Base-by-base conservation (phyloP, 2,888 invertebrate genomes). In the Cryptophagus acutangulus region DNA sequence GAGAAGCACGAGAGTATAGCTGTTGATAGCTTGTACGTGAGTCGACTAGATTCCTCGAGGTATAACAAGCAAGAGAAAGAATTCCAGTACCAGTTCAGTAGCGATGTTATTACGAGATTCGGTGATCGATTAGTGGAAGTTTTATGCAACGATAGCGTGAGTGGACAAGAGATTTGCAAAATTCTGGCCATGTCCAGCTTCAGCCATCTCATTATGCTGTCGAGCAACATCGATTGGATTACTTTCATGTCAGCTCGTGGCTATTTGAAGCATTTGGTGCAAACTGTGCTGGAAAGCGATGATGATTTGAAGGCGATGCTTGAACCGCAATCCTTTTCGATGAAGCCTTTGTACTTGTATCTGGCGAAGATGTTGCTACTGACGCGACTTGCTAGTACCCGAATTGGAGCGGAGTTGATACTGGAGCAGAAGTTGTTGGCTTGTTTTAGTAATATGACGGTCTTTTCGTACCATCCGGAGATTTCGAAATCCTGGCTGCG, bases 111-210 rank as follows among this genome's bases (percentile, higher is more conserved):
- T 15, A 74, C 78, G 12, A 77, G 81, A 2, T 89, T 87, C 53
- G 90, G 91, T 0, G 87, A 88, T 48, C 82, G 83, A 58, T 66
- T 93, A 33, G 82, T 90, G 62, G 83, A 87, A 52, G 81, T 82
- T 20, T 68, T 93, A 37, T 90, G 91, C 52, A 81, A 87, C 38
- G 93, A 94, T 68, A 87, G 87, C 43, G 85, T 87, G 6, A 85
- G 87, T 1, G 90, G 90, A 0, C 90, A 91, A 61, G 89, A 92
- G 54, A 84, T 94, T 8, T 89, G 89, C 59, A 82, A 89, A 69
- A 90, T 93, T 84, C 74, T 91, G 38, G 87, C 92, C 1, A 72
- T 94, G 51, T 81, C 89, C 0, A 85, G 87, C 48, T 72, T 93
- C 39, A 87, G 90, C 62, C 79, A 85, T 29, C 71, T 93, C 30